Evolutionary conservation across 2,113 vertebrate genomes (phyloP).

Genomic region (Chloropsis cyanopogon): DNA sequence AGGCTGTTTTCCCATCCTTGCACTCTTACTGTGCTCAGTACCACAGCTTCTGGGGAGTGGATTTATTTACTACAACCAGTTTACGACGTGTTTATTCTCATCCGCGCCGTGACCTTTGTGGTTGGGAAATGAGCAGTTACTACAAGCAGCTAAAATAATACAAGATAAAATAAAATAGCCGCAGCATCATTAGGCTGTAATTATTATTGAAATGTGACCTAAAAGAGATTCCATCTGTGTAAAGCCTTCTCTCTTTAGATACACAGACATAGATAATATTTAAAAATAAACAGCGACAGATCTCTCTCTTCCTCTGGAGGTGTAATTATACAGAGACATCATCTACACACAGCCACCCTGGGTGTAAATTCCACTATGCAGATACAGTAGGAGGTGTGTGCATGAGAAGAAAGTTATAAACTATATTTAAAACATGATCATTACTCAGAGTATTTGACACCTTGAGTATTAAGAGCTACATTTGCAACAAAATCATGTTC

Average conservation of each 20-base stretch:
- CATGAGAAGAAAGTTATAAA: conserved; percentile 15
- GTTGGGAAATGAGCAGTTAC: background rate
- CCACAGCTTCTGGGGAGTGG: background rate
- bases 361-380: background rate
- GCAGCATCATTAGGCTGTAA: background rate
- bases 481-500: background rate
- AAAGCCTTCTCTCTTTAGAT: background rate
- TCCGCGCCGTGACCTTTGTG: background rate
- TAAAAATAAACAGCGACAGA: conserved; percentile 14
- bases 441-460: conserved; percentile 33
- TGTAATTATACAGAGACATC: conserved; percentile 51
- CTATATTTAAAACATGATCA: conserved; percentile 33
- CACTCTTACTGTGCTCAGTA: background rate
- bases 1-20: background rate
- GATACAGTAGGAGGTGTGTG: background rate
- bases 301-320: conserved; percentile 22
- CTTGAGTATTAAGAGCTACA: background rate
- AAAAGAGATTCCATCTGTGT: background rate
- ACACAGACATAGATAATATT: background rate
- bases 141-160: background rate
- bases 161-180: background rate
- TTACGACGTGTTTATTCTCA: background rate
- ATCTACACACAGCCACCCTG: background rate
- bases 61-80: conserved; percentile 7
- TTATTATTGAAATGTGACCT: conserved; percentile 11